Evolutionary conservation across 2,797 vertebrate genomes (phyloP), one percentile per base, ranked within the genome.

Genomic region (Lophius americanus): DNA sequence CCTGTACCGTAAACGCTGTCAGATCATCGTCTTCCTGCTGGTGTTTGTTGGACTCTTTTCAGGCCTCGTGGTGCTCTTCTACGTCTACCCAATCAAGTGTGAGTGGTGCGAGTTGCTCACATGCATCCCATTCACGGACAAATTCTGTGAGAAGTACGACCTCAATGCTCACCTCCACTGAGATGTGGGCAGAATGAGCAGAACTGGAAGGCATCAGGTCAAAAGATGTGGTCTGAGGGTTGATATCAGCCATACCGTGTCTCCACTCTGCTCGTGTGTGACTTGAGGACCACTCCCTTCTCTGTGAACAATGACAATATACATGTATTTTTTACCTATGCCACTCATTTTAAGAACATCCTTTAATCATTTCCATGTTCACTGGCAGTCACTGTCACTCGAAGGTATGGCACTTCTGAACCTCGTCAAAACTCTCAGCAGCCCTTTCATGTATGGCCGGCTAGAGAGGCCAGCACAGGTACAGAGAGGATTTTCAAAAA

Each of bases 91-190:
- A 4, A 96, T 99, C 80, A 97, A 95, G 88, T 99, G 98, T 0
- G 95, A 96, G 61, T 99, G 97, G 97, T 99, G 98, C 0, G 98
- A 99, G 88, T 90, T 97, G 88, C 95, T 99, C 81, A 99, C 98
- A 50, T 99, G 98, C 85, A 98, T 99, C 91, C 98, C 98, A 44
- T 98, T 99, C 93, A 99, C 98, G 6, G 98, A 99, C 95, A 99
- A 99, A 78, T 99, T 99, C 94, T 99, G 97, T 3, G 98, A 97
- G 92, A 99, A 99, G 89, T 99, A 99, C 0, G 97, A 99, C 92
- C 95, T 99, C 88, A 97, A 99, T 0, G 95, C 96, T 11, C 97
- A 99, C 93, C 96, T 99, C 72, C 97, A 98, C 89, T 99, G 93
- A 98, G 78, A 68, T 7, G 10, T 2, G 54, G 35, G 35, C 39